These are phyloP conservation scores for Engystomops pustulosus DNA, from an alignment of 2,113 vertebrate genomes.

Conservation along the genomic window DNA sequence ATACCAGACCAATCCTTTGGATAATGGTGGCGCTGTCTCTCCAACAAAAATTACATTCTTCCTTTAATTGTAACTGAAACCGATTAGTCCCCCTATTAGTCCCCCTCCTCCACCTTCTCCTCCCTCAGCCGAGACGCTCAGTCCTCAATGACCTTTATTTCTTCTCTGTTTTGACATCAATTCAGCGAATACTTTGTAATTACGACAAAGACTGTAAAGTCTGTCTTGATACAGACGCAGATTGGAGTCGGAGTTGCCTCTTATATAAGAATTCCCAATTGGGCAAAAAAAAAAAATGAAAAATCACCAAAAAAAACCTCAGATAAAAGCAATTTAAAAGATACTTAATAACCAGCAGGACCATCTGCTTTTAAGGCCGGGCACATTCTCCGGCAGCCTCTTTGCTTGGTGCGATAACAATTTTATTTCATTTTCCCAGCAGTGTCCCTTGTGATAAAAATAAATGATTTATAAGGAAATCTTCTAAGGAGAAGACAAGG, in stretches of 20 bases:
- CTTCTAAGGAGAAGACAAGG: slow-evolving; percentile 43
- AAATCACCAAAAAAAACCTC: slow-evolving; percentile 7
- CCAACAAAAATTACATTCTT: not conserved
- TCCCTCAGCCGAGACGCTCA: too few relatives aligned
- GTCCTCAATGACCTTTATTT: too few relatives aligned
- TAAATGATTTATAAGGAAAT: slow-evolving; percentile 46
- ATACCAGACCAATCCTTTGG: not conserved
- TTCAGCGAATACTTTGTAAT: not conserved
- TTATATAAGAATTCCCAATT: not conserved
- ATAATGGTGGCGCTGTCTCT: not conserved
- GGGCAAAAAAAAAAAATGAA: not conserved
- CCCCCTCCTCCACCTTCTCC: too few relatives aligned
- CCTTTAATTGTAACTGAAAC: too few relatives aligned
- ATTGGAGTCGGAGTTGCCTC: not conserved
- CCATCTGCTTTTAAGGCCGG: slow-evolving; percentile 46
- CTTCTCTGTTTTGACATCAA: not conserved
- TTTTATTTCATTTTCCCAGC: slow-evolving; percentile 58
- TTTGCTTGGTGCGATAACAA: slow-evolving; percentile 48
- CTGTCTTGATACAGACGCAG: not conserved
- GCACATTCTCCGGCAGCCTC: slow-evolving; percentile 45
- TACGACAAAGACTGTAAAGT: not conserved
- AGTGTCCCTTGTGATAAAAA: slow-evolving; percentile 59
- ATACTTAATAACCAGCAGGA: slow-evolving; percentile 49
- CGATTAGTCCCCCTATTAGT: too few relatives aligned
- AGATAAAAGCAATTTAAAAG: slow-evolving; percentile 36